Conservation (phyloP, 2,888 invertebrate species). For the Protonemura montana region DNA sequence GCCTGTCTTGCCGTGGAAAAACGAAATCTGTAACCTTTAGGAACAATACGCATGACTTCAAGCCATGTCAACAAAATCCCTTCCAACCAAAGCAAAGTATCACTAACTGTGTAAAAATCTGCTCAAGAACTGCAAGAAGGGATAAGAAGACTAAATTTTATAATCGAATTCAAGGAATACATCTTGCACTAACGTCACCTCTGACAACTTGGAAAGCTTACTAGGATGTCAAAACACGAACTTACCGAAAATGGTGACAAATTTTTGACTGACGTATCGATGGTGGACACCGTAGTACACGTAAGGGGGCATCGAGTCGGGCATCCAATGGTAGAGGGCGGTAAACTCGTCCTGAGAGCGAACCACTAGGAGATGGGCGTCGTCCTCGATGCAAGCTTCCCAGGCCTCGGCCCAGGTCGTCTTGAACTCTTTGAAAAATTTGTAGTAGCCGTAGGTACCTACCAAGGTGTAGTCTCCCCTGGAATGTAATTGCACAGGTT, state of each 20-base stretch:
- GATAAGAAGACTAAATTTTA: no score
- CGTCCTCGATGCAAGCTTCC: neutral
- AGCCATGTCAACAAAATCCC: no score
- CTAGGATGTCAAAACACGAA: no score
- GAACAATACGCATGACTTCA: no score
- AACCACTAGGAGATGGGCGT: neutral
- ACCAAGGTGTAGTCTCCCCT: neutral
- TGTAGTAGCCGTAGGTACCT: neutral
- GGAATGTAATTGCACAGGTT: neutral
- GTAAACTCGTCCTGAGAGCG: neutral
- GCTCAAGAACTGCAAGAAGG: no score
- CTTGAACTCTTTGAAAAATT: neutral
- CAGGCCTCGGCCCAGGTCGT: neutral
- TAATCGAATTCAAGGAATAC: no score
- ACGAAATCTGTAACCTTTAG: no score
- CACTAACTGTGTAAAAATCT: no score
- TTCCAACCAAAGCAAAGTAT: no score
- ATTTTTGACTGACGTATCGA: neutral
- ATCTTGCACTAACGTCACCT: no score
- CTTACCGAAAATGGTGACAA: neutral
- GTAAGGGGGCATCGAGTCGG: neutral
- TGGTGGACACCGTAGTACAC: neutral
- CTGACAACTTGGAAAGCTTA: no score
- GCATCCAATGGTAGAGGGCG: neutral
- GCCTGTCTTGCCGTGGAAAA: no score